Evolutionary conservation across 1,140 invertebrate species (phyloP).

Genomic region (Halictus rubicundus): DNA sequence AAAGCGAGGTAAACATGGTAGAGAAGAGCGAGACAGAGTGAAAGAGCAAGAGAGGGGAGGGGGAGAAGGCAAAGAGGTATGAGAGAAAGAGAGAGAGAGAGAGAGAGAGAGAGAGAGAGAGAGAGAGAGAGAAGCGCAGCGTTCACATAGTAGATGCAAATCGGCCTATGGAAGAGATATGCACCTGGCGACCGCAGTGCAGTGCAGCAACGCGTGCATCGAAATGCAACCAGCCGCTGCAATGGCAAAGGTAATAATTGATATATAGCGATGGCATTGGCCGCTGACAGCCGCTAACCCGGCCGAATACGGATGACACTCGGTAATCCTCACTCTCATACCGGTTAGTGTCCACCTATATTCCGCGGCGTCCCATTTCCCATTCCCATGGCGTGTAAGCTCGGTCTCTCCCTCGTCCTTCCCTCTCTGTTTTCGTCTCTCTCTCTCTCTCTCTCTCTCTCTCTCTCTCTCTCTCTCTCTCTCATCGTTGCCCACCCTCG

Average conservation of each 20-base stretch:
- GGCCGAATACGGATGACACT: slow-evolving; percentile 78
- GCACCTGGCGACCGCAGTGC: slow-evolving; percentile 37
- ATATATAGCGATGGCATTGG: slow-evolving; percentile 75
- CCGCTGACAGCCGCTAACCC: slow-evolving; percentile 78
- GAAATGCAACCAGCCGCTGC: slow-evolving; percentile 54
- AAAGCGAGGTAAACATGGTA: background rate
- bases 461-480: slow-evolving; percentile 25
- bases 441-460: background rate
- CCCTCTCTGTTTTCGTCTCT: slow-evolving; percentile 10
- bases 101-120: background rate
- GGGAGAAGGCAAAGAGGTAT: too few species aligned
- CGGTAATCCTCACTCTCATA: slow-evolving; percentile 78
- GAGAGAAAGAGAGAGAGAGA: background rate
- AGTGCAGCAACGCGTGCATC: slow-evolving; percentile 27
- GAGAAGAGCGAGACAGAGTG: background rate
- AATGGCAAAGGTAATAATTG: slow-evolving; percentile 74
- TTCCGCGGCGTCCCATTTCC: slow-evolving; percentile 68
- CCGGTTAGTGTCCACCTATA: slow-evolving; percentile 72
- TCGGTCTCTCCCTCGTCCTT: slow-evolving; percentile 14
- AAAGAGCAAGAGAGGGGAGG: background rate
- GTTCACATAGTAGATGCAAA: slow-evolving; percentile 63
- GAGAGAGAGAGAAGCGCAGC: background rate
- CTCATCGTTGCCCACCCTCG: background rate
- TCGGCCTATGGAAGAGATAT: slow-evolving; percentile 60
- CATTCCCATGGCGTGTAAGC: slow-evolving; percentile 65